Conservation (phyloP, 1,140 invertebrate species). For the Drosophila rufa region DNA sequence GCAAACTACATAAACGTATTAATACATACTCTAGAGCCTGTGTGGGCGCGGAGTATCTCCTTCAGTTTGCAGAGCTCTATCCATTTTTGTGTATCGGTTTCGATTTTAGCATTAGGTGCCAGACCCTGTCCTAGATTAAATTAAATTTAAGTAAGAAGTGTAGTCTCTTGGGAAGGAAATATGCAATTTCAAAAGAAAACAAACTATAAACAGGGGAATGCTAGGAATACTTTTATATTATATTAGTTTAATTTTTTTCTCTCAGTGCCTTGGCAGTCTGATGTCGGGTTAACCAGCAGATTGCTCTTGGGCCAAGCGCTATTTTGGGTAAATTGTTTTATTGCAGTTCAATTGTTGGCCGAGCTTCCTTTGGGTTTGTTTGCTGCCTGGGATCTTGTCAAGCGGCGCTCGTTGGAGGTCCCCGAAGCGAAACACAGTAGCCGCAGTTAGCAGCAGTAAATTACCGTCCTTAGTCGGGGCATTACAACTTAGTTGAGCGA, state of each 20-base stretch:
- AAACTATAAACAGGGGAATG: too few species aligned
- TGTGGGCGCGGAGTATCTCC: too few species aligned
- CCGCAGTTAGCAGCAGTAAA: conserved; percentile 55
- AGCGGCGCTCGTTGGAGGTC: conserved; percentile 74
- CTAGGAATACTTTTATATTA: too few species aligned
- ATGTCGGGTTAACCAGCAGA: conserved; percentile 56
- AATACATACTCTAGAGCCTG: too few species aligned
- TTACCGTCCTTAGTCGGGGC: conserved; percentile 27
- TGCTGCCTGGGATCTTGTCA: conserved; percentile 60
- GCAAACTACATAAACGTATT: too few species aligned
- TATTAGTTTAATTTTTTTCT: too few species aligned
- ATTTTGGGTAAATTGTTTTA: conserved; percentile 84
- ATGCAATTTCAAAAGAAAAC: background rate
- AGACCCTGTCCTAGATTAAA: too few species aligned
- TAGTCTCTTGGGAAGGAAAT: background rate
- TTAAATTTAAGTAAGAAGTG: too few species aligned
- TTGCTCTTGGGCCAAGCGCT: conserved; percentile 69
- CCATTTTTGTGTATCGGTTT: too few species aligned
- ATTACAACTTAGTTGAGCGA: conserved; percentile 28
- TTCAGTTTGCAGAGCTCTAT: too few species aligned
- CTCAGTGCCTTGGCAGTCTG: conserved; percentile 17
- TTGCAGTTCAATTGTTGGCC: conserved; percentile 81
- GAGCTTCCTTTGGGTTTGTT: conserved; percentile 59
- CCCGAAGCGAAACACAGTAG: conserved; percentile 61
- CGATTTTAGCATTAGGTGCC: too few species aligned